Evolutionary conservation across 2,797 vertebrate species (phyloP).

Genomic region (Rousettus madagascariensis): DNA sequence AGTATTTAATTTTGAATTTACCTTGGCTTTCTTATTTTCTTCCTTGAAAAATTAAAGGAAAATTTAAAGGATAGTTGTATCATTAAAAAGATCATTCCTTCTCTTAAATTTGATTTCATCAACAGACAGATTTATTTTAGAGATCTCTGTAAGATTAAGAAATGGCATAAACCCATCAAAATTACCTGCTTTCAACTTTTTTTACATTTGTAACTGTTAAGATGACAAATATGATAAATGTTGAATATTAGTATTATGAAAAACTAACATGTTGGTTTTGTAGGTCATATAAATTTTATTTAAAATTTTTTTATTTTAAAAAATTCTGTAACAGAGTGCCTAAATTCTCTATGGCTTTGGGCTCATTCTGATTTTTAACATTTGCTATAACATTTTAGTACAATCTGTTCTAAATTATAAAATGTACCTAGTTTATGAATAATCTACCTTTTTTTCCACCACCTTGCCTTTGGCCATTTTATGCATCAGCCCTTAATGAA

Average conservation of each 20-base stretch:
- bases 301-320: conserved; percentile 39
- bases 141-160: not conserved
- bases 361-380: conserved; percentile 41
- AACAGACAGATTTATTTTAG: conserved; percentile 3
- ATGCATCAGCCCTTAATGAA: not conserved
- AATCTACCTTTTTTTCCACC: not conserved
- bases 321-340: not conserved
- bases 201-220: conserved; percentile 10
- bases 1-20: conserved; percentile 46
- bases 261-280: conserved; percentile 1
- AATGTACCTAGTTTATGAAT: not conserved
- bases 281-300: conserved; percentile 5
- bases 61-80: not conserved
- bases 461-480: not conserved
- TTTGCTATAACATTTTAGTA: conserved; percentile 25
- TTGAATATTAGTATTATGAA: not conserved
- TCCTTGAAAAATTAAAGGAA: conserved; percentile 23
- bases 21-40: not conserved
- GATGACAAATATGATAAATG: conserved; percentile 1
- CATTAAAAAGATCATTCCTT: conserved; percentile 23
- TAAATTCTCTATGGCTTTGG: not conserved
- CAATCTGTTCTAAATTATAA: conserved; percentile 30
- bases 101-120: conserved; percentile 32
- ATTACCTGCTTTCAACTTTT: not conserved
- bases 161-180: conserved; percentile 24